These are phyloP conservation scores for Sisor rabdophorus DNA, from an alignment of 2,113 vertebrate genomes.

Conservation along the genomic window DNA sequence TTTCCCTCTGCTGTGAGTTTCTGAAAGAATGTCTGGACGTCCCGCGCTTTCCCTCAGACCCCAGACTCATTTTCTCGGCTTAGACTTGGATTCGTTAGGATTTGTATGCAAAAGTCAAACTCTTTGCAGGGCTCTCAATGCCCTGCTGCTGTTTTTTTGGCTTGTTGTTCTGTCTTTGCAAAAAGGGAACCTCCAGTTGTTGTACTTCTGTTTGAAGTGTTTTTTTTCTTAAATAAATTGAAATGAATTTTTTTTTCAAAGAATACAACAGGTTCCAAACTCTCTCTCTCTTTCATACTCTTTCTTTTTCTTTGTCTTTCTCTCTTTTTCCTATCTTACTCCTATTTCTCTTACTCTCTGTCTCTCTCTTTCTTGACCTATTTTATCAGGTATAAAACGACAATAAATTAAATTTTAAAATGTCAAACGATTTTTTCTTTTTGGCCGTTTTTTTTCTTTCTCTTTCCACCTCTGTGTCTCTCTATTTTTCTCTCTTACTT, in stretches of 20 bases:
- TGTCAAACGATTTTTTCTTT: no score
- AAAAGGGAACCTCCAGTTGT: conserved; percentile 3
- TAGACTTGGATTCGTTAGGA: conserved; percentile 2
- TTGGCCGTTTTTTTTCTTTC: no score
- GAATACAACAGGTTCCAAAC: background rate
- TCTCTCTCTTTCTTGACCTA: no score
- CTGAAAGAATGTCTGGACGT: conserved; percentile 26
- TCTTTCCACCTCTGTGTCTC: no score
- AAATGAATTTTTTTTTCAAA: background rate
- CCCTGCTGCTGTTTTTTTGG: conserved; percentile 10
- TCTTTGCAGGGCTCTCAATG: background rate
- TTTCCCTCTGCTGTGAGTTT: background rate
- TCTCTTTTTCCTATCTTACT: background rate
- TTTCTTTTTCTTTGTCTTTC: background rate
- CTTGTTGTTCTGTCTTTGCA: background rate
- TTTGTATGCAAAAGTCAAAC: conserved; percentile 2
- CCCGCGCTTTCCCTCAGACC: background rate
- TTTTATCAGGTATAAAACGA: no score
- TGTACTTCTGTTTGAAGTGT: background rate
- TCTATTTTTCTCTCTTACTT: no score
- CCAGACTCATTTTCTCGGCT: conserved; percentile 9
- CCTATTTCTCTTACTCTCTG: no score
- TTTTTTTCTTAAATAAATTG: conserved; percentile 1
- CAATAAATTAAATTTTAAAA: no score
- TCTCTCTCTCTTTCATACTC: background rate